Evolutionary conservation across 2,113 vertebrate genomes (phyloP), one percentile per base, ranked within the genome.

Genomic region (Emydura subglobosa): DNA sequence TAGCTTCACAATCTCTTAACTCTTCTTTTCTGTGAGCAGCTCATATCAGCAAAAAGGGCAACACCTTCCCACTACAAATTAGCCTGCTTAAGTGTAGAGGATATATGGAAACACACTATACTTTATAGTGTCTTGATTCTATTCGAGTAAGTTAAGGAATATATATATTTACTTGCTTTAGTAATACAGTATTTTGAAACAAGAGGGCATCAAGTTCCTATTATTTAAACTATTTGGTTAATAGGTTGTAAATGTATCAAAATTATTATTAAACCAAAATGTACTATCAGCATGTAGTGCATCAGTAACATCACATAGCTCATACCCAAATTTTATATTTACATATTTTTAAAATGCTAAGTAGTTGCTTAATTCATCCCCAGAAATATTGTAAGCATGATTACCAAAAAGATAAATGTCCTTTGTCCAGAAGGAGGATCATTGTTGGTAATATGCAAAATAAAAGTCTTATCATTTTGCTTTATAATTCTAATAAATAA

Each of bases 401-500:
- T 92, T 82, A 79, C 6, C 55, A 92, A 91, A 76, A 88, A 94
- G 86, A 94, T 57, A 87, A 84, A 87, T 91, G 82, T 12, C 85
- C 80, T 97, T 96, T 93, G 55, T 95, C 88, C 59, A 34, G 49
- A 91, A 59, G 94, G 82, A 7, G 91, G 76, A 42, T 79, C 49
- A 78, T 88, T 88, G 76, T 79, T 90, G 10, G 5, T 55, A 91
- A 93, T 88, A 87, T 49, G 82, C 90, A 86, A 92, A 90, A 97
- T 72, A 49, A 42, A 95, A 78, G 29, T 34, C 27, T 89, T 92
- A 61, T 54, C 2, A 27, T 91, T 29, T 90, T 80, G 81, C 51
- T 81, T 94, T 96, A 31, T 95, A 95, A 95, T 96, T 92, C 79
- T 92, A 94, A 89, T 92, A 86, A 93, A 93, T 88, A 89, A 85